Conservation (phyloP, 2,888 invertebrate genomes). For the Cetonia aurata region DNA sequence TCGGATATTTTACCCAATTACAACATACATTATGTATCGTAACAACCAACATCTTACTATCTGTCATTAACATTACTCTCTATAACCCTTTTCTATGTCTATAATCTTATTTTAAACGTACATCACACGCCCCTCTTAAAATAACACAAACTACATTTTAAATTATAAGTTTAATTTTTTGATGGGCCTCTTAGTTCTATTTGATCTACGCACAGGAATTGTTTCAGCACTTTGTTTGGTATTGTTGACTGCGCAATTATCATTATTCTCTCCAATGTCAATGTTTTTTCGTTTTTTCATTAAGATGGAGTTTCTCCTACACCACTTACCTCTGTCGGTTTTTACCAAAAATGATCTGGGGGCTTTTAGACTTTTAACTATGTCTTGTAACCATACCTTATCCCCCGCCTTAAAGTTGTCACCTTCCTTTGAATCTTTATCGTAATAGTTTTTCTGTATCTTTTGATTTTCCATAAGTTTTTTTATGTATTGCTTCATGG, state of each 20-base stretch:
- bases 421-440: slow-evolving; percentile 11
- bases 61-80: no score
- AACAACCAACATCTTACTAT: no score
- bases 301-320: background rate
- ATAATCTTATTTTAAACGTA: no score
- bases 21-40: no score
- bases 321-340: background rate
- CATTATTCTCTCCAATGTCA: background rate
- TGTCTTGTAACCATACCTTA: slow-evolving; percentile 18
- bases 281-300: slow-evolving; percentile 7
- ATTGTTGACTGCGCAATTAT: background rate
- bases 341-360: slow-evolving; percentile 4
- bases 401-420: slow-evolving; percentile 14
- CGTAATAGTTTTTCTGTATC: slow-evolving; percentile 13
- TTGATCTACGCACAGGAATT: slow-evolving; percentile 11
- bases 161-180: no score
- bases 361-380: background rate
- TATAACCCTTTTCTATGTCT: no score
- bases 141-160: no score
- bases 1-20: no score
- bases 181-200: no score
- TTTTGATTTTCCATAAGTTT: background rate
- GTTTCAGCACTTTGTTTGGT: slow-evolving; percentile 3
- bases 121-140: no score
- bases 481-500: slow-evolving; percentile 14